Evolutionary conservation across 2,888 invertebrate genomes (phyloP).

Genomic region (Eucera pruinosa): DNA sequence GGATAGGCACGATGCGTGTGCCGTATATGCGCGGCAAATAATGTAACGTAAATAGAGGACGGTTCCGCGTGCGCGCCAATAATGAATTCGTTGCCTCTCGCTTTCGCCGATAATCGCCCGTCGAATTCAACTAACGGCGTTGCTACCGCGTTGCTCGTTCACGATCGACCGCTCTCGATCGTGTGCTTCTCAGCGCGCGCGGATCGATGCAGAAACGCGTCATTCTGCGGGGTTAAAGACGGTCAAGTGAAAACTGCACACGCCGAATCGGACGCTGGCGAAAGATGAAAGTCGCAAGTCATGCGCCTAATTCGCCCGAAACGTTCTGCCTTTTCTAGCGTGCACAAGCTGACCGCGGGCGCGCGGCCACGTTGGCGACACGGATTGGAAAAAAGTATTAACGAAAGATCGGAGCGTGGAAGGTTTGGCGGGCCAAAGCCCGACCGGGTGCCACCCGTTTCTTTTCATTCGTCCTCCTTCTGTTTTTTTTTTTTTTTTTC

Average conservation of each 20-base stretch:
- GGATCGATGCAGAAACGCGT: slow-evolving; percentile 14
- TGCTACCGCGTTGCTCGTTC: too few species aligned
- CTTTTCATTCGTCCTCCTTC: slow-evolving; percentile 11
- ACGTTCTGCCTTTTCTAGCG: slow-evolving; percentile 26
- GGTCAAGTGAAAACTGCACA: slow-evolving; percentile 18
- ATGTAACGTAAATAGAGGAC: slow-evolving; percentile 42
- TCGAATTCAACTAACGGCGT: neutral
- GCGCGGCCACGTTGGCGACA: slow-evolving; percentile 10
- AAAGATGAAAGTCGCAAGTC: slow-evolving; percentile 54
- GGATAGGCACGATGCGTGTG: slow-evolving; percentile 23
- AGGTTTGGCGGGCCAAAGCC: slow-evolving; percentile 20
- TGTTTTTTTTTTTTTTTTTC: neutral
- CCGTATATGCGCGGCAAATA: slow-evolving; percentile 20
- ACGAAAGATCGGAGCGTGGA: slow-evolving; percentile 44
- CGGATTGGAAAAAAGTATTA: slow-evolving; percentile 30
- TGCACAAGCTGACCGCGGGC: slow-evolving; percentile 19
- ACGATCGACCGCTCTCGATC: slow-evolving; percentile 11
- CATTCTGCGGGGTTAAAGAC: slow-evolving; percentile 14
- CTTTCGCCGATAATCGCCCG: neutral
- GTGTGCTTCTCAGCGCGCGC: too few species aligned
- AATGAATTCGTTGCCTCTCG: slow-evolving; percentile 32
- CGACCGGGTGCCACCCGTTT: slow-evolving; percentile 33
- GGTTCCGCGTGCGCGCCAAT: slow-evolving; percentile 15
- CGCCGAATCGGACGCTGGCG: neutral
- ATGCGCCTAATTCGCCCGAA: slow-evolving; percentile 53